phyloP scores from a whole-genome alignment of 2,113 vertebrate genomes.

The Nothobranchius furzeri region DNA sequence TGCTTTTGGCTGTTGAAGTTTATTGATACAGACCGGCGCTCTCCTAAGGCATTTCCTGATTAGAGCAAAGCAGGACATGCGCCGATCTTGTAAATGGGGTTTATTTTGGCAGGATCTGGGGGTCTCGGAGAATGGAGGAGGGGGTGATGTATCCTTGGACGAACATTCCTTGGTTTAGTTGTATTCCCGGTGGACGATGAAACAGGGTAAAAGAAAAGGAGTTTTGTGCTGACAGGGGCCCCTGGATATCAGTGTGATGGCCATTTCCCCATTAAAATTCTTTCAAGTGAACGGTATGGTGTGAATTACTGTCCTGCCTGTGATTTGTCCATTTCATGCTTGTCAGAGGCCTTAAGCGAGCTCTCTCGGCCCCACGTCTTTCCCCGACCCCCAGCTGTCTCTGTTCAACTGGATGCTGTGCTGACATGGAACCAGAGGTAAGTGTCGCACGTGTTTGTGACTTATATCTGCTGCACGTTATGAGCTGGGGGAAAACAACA shows the following conservation, averaged over 20 bases:
- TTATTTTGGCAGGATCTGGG: conserved; percentile 77
- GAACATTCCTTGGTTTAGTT: conserved; percentile 76
- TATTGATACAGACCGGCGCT: conserved; percentile 73
- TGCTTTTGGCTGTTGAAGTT: conserved; percentile 52
- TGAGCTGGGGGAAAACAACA: not conserved
- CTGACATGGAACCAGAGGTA: conserved; percentile 20
- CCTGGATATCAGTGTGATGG: conserved; percentile 57
- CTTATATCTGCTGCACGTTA: not conserved
- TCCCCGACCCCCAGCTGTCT: conserved; percentile 44
- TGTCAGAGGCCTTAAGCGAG: conserved; percentile 34
- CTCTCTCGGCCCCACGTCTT: conserved; percentile 15
- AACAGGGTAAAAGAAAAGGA: conserved; percentile 50
- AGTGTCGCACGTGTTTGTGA: not conserved
- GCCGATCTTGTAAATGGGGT: conserved; percentile 69
- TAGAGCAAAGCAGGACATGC: conserved; percentile 72
- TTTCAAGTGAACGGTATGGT: conserved; percentile 56
- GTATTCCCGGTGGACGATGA: conserved; percentile 68
- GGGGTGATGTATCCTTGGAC: conserved; percentile 45
- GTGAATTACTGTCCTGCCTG: conserved; percentile 63
- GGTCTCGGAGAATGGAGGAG: conserved; percentile 35
- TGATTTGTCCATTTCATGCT: conserved; percentile 56
- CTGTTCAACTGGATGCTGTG: conserved; percentile 37
- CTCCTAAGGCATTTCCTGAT: conserved; percentile 80
- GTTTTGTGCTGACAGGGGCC: conserved; percentile 55
- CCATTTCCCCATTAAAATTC: conserved; percentile 45